A percentile compares a stretch with the other conserved stretches of the same genome.
These are phyloP conservation scores for Branchinecta sandiegonensis DNA, from an alignment of 2,888 invertebrate species.

Conservation along the genomic window DNA sequence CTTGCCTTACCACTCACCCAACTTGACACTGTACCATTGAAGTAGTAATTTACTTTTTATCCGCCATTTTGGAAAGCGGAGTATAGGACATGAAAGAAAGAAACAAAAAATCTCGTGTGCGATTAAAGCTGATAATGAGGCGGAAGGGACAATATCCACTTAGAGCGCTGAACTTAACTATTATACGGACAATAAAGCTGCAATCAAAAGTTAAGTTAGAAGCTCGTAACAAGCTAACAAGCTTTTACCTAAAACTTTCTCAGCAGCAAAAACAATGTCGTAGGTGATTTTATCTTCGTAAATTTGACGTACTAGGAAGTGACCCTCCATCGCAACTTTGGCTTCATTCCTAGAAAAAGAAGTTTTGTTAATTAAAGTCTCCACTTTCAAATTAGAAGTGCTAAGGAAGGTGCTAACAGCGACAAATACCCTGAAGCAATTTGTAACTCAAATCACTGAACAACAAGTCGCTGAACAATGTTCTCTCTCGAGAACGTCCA, in stretches of 20 bases:
- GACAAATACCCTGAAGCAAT: too few relatives aligned
- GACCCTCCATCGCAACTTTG: slow-evolving; percentile 83
- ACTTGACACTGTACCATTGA: background rate
- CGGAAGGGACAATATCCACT: slow-evolving; percentile 34
- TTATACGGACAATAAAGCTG: too few relatives aligned
- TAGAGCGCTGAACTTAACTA: too few relatives aligned
- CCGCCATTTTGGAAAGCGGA: too few relatives aligned
- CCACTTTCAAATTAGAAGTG: slow-evolving; percentile 6
- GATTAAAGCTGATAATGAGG: background rate
- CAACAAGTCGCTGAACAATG: too few relatives aligned
- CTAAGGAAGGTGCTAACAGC: background rate
- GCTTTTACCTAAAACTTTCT: slow-evolving; percentile 64
- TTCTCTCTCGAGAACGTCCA: too few relatives aligned
- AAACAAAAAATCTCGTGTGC: background rate
- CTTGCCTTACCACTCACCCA: too few relatives aligned
- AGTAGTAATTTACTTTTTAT: too few relatives aligned
- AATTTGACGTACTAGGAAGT: slow-evolving; percentile 82
- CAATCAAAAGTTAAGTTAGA: too few relatives aligned
- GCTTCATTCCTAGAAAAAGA: slow-evolving; percentile 62
- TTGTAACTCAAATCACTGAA: too few relatives aligned
- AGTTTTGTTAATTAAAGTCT: slow-evolving; percentile 21
- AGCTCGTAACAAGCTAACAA: too few relatives aligned
- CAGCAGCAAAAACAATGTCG: slow-evolving; percentile 79
- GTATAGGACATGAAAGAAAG: too few relatives aligned
- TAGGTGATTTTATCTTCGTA: slow-evolving; percentile 92